A percentile compares a stretch with the other conserved stretches of the same genome.
phyloP scores from a whole-genome alignment of 1,140 invertebrate species.

The Metopolophium dirhodum region DNA sequence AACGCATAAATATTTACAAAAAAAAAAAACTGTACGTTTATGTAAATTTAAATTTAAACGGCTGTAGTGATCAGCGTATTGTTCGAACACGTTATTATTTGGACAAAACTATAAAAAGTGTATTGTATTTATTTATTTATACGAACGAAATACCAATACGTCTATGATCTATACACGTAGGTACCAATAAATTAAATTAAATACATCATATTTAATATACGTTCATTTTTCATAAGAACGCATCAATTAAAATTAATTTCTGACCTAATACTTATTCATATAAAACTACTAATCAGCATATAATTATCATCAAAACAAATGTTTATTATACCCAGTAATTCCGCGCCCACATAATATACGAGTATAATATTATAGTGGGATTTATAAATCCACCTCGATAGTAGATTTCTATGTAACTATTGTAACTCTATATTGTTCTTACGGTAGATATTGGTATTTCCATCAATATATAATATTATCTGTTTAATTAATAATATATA shows the following conservation, averaged over 20 bases:
- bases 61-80: not conserved
- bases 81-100: not conserved
- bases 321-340: not conserved
- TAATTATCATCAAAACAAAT: conserved; percentile 7
- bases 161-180: not conserved
- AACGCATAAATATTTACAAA: not conserved
- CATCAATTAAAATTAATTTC: not conserved
- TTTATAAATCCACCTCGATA: not conserved
- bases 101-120: not conserved
- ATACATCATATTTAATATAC: not conserved
- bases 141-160: not conserved
- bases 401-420: not conserved
- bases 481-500: not conserved
- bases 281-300: not conserved
- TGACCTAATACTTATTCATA: not conserved
- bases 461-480: not conserved
- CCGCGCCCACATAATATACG: not conserved
- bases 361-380: not conserved
- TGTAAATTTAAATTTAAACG: not conserved
- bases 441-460: not conserved
- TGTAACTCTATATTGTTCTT: not conserved
- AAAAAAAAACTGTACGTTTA: not conserved
- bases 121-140: not conserved
- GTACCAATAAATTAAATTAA: not conserved
- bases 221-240: not conserved